These are phyloP conservation scores for Lonchura striata DNA, from an alignment of 2,113 vertebrate genomes.

Conservation along the genomic window DNA sequence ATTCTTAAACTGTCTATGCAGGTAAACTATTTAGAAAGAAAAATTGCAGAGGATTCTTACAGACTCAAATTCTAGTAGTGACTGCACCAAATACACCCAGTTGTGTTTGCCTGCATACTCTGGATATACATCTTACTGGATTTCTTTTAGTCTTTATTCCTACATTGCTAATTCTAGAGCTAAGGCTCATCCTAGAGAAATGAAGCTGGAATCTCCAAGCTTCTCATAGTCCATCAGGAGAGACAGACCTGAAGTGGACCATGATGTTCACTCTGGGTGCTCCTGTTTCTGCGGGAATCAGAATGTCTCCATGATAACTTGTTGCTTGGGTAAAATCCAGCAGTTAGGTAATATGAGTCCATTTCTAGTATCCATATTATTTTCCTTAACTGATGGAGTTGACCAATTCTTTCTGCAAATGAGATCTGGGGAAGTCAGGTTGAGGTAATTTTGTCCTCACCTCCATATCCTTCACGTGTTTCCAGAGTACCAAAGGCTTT, in stretches of 20 bases:
- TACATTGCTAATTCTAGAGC: neutral
- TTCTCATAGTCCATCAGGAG: neutral
- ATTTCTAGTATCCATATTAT: neutral
- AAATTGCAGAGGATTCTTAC: neutral
- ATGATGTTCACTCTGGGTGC: rapidly evolving
- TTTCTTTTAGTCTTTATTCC: neutral
- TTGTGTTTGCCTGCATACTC: neutral
- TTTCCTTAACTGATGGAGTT: neutral
- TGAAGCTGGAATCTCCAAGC: neutral
- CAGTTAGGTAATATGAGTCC: neutral
- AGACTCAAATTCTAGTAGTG: neutral
- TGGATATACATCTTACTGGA: neutral
- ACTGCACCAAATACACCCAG: neutral
- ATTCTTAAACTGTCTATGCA: neutral
- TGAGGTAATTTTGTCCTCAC: neutral
- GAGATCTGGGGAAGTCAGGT: neutral
- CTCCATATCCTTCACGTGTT: rapidly evolving
- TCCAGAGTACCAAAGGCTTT: neutral
- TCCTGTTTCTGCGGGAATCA: neutral
- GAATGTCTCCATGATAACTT: neutral
- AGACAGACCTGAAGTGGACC: neutral
- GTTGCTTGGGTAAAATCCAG: neutral
- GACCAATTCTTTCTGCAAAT: rapidly evolving
- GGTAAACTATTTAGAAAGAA: neutral
- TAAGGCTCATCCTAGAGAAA: neutral